Evolutionary conservation across 2,888 invertebrate species (phyloP).

Genomic region (Scaeva pyrastri): DNA sequence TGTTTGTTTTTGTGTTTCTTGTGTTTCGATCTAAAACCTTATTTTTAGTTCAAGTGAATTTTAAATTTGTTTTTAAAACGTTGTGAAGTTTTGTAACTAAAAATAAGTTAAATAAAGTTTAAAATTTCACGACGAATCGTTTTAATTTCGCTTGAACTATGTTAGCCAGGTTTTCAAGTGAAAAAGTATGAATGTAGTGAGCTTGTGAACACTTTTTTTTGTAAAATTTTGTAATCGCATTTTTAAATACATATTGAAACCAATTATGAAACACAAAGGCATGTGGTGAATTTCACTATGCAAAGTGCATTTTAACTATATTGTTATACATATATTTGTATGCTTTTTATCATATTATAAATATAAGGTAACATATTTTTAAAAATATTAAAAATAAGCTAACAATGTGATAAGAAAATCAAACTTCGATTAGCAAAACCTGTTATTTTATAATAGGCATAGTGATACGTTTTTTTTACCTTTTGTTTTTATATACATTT

Average conservation of each 20-base stretch:
- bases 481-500: not conserved
- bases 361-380: not conserved
- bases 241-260: conserved; percentile 13
- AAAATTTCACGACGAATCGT: not conserved
- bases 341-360: not conserved
- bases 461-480: conserved; percentile 37
- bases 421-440: conserved; percentile 4
- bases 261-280: conserved; percentile 55
- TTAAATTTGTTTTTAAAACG: not conserved
- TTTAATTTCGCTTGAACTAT: not conserved
- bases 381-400: not conserved
- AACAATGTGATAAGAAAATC: conserved; percentile 7
- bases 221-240: conserved; percentile 58
- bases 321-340: conserved; percentile 9
- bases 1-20: conserved; percentile 59
- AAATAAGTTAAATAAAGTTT: not conserved
- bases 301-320: conserved; percentile 33
- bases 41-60: not conserved
- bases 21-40: conserved; percentile 14
- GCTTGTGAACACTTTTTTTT: conserved; percentile 10
- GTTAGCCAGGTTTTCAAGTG: conserved; percentile 4
- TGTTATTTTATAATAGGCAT: conserved; percentile 22
- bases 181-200: conserved; percentile 33
- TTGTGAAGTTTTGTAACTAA: not conserved
- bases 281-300: conserved; percentile 35